These are phyloP conservation scores for Sebastolobus alascanus DNA, from an alignment of 2,797 vertebrate genomes.

Conservation along the genomic window DNA sequence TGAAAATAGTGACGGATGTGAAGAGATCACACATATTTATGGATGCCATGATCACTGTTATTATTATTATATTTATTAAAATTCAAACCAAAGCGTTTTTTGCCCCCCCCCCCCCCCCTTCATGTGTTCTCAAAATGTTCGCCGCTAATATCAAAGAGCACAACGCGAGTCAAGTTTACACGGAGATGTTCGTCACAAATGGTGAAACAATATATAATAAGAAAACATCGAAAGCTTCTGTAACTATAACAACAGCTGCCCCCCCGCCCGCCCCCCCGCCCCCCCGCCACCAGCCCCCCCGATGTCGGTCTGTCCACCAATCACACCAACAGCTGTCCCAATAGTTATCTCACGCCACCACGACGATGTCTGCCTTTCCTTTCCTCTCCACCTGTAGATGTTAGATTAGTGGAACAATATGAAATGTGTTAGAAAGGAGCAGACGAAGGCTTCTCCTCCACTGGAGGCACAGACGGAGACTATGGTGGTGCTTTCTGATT, in stretches of 20 bases:
- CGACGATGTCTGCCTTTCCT: constrained; percentile 31
- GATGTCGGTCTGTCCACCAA: constrained; percentile 53
- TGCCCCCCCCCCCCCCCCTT: constrained; percentile 42
- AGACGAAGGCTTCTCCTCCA: constrained; percentile 26
- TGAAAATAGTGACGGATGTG: constrained; percentile 29
- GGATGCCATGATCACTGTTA: constrained; percentile 59
- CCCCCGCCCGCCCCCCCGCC: too few species aligned
- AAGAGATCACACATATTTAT: constrained; percentile 44
- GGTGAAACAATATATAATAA: constrained; percentile 4
- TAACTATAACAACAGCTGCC: constrained; percentile 21
- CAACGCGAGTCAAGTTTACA: constrained; percentile 81
- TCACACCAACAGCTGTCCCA: constrained; percentile 20
- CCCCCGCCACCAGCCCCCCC: constrained; percentile 38
- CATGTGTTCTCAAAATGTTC: constrained; percentile 63
- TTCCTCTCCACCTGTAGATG: constrained; percentile 26
- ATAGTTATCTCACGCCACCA: constrained; percentile 4
- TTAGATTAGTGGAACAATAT: constrained; percentile 49
- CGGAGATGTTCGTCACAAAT: constrained; percentile 41
- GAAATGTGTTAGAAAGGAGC: constrained; percentile 11
- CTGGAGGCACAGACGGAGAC: constrained; percentile 47
- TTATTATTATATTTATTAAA: constrained; percentile 51
- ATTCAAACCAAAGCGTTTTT: constrained; percentile 81
- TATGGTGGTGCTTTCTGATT: constrained; percentile 64
- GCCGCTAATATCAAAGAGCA: constrained; percentile 78
- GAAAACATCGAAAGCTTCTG: neutral